Evolutionary conservation across 2,113 vertebrate species (phyloP).

Genomic region (Petrocephalus zakoni): DNA sequence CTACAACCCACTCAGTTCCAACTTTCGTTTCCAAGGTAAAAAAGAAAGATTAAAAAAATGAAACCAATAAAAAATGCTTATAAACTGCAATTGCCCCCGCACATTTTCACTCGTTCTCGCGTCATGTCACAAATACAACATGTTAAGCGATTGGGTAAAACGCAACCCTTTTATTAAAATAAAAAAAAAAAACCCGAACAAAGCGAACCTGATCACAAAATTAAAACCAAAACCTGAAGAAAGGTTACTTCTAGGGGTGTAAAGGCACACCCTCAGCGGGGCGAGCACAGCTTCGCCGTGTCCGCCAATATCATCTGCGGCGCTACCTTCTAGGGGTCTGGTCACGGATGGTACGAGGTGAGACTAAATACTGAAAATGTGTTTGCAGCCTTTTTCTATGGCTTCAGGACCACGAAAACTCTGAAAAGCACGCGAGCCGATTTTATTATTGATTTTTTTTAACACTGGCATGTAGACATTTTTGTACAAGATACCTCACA

Average conservation of each 20-base stretch:
- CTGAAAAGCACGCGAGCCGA: conserved; percentile 23
- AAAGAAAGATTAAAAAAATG: neutral
- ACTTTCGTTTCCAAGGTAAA: neutral
- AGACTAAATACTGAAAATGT: neutral
- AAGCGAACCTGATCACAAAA: neutral
- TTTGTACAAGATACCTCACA: conserved; percentile 63
- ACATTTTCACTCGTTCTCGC: neutral
- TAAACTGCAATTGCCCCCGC: neutral
- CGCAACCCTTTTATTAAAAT: neutral
- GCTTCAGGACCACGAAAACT: neutral
- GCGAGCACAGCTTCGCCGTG: neutral
- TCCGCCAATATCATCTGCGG: neutral
- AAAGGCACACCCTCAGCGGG: neutral
- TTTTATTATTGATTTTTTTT: conserved; percentile 54
- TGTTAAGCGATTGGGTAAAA: neutral
- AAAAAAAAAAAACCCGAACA: neutral
- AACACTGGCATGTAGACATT: conserved; percentile 46
- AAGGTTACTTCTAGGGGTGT: neutral
- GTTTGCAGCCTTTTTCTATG: neutral
- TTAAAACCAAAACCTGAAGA: neutral
- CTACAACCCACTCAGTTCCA: neutral
- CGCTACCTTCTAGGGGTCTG: neutral
- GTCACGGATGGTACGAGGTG: neutral
- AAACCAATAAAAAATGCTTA: neutral
- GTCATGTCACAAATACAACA: neutral